A percentile compares a stretch with the other conserved stretches of the same genome.
Evolutionary conservation across 2,113 vertebrate species (phyloP).

Genomic region (Urocynchramus pylzowi): DNA sequence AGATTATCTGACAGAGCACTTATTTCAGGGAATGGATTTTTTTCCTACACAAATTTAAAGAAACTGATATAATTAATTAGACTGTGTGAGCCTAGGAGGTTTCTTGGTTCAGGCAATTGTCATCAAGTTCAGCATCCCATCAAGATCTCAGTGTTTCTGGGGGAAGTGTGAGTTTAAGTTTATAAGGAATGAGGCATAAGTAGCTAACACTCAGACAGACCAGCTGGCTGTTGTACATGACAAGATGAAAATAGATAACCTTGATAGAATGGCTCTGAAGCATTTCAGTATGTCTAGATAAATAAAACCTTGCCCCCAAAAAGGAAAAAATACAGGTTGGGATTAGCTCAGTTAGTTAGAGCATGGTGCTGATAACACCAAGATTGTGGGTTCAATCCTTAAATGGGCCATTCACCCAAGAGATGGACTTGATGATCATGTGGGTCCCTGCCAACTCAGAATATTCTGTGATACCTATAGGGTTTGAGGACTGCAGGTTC

Average conservation of each 20-base stretch:
- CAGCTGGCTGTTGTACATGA: background rate
- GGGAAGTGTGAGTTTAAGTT: background rate
- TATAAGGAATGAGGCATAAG: background rate
- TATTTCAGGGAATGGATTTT: background rate
- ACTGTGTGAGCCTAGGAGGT: background rate
- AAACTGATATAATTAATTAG: background rate
- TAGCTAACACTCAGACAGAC: background rate
- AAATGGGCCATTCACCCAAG: background rate
- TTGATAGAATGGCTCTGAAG: background rate
- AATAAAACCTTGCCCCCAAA: background rate
- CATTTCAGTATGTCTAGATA: background rate
- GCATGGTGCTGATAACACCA: background rate
- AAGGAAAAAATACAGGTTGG: background rate
- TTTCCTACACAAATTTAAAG: background rate
- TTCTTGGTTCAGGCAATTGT: background rate
- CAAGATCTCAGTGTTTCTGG: background rate
- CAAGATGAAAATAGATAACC: background rate
- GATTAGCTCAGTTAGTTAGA: background rate
- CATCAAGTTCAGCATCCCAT: background rate
- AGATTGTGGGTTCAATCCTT: background rate
- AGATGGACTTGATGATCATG: rapidly evolving
- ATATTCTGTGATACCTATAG: background rate
- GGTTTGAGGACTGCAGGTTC: background rate
- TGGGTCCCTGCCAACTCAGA: background rate
- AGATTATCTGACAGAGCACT: background rate